These are phyloP conservation scores for Dicyrtoma fusca DNA, from an alignment of 2,888 invertebrate genomes.

Conservation along the genomic window DNA sequence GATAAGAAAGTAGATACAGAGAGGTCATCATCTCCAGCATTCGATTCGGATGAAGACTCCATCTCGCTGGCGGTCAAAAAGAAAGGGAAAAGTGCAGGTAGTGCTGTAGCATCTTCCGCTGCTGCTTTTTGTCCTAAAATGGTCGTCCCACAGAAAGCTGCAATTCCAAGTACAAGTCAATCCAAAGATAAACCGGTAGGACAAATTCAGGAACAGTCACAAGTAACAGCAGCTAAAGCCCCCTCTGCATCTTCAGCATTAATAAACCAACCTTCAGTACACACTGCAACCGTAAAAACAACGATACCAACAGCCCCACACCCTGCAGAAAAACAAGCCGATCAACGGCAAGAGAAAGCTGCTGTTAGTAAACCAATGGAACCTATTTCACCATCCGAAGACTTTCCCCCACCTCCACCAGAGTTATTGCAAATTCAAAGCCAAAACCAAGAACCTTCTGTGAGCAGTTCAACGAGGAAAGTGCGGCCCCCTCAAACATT, in stretches of 20 bases:
- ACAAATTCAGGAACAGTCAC: background rate
- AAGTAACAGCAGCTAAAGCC: background rate
- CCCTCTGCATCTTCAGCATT: background rate
- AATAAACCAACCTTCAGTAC: background rate
- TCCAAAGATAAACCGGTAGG: no score
- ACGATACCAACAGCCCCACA: background rate
- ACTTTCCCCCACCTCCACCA: constrained; percentile 56
- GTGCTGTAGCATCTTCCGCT: constrained; percentile 7
- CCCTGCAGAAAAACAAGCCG: background rate
- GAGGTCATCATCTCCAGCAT: constrained; percentile 88
- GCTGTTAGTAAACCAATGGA: background rate
- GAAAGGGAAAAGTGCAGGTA: constrained; percentile 39
- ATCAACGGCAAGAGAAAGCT: no score
- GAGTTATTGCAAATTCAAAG: constrained; percentile 34
- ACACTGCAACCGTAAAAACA: background rate
- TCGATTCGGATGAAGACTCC: constrained; percentile 91
- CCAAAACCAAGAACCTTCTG: constrained; percentile 24
- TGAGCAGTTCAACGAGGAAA: constrained; percentile 20
- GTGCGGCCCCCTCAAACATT: constrained; percentile 53
- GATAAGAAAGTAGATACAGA: constrained; percentile 62
- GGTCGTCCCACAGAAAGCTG: background rate
- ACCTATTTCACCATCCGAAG: constrained; percentile 45
- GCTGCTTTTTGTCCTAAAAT: background rate
- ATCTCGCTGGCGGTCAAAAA: constrained; percentile 61
- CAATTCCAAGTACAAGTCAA: no score